These are phyloP conservation scores for Polydrusus cervinus DNA, from an alignment of 2,888 invertebrate species.

Conservation along the genomic window DNA sequence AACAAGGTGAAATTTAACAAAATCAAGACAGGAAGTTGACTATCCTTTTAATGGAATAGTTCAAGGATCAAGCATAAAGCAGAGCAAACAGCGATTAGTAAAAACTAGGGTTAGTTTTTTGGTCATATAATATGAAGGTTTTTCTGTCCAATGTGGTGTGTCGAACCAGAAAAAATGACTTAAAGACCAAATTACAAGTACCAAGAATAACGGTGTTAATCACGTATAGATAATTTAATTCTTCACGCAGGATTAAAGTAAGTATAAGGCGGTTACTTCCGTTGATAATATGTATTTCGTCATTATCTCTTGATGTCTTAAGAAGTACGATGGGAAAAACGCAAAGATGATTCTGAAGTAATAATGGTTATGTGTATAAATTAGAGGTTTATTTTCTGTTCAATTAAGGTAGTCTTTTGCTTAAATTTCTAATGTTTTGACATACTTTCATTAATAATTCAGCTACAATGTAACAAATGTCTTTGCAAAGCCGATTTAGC, in stretches of 20 bases:
- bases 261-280: conserved; percentile 5
- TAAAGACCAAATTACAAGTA: not conserved
- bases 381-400: not conserved
- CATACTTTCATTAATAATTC: not conserved
- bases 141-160: too few relatives aligned
- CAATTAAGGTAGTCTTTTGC: not conserved
- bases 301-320: conserved; percentile 1
- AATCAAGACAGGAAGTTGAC: too few relatives aligned
- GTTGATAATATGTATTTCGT: conserved; percentile 2
- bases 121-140: too few relatives aligned
- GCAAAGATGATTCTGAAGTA: not conserved
- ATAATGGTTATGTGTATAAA: not conserved
- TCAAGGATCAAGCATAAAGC: too few relatives aligned
- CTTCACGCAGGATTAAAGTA: not conserved
- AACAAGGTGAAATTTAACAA: too few relatives aligned
- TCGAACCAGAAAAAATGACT: too few relatives aligned
- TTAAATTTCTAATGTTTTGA: not conserved
- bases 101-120: too few relatives aligned
- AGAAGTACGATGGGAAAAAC: not conserved
- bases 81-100: too few relatives aligned
- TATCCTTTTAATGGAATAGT: too few relatives aligned
- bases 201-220: not conserved
- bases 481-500: too few relatives aligned
- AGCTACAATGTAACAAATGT: too few relatives aligned
- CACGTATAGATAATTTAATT: conserved; percentile 3